phyloP scores from a whole-genome alignment of 2,113 vertebrate genomes.

The Oenanthe oenanthe region DNA sequence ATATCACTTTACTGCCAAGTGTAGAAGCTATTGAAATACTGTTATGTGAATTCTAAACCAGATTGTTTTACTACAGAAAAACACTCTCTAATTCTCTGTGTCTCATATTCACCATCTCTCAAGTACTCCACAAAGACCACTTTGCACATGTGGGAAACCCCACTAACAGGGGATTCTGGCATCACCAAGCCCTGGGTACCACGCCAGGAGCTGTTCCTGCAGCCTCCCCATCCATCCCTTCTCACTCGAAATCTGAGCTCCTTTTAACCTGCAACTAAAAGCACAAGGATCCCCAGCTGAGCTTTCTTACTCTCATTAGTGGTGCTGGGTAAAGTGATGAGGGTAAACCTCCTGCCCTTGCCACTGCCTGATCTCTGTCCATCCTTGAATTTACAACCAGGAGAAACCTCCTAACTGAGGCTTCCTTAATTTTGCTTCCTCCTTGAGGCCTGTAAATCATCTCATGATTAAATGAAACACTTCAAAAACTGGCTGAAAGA shows the following conservation, averaged over 20 bases:
- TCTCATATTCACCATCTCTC: not conserved
- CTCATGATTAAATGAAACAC: not conserved
- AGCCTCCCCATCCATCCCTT: not conserved
- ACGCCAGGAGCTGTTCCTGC: not conserved
- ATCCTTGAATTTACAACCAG: not conserved
- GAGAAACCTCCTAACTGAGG: not conserved
- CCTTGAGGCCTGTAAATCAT: not conserved
- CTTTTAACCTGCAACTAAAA: not conserved
- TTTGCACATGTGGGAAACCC: not conserved
- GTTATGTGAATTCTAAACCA: not conserved
- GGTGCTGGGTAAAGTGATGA: not conserved
- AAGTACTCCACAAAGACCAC: not conserved
- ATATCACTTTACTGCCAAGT: not conserved
- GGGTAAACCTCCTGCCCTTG: not conserved
- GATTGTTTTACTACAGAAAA: not conserved
- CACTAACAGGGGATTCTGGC: not conserved
- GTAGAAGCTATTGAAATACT: not conserved
- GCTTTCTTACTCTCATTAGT: not conserved
- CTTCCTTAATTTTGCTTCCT: not conserved
- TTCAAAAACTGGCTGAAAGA: not conserved
- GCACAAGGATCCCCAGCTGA: not conserved
- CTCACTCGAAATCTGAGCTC: not conserved
- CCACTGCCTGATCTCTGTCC: not conserved
- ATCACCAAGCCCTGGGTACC: accelerated
- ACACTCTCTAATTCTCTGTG: not conserved